Percentiles rank a stretch among this genome's conserved stretches.
Evolutionary conservation across 1,140 invertebrate species (phyloP).

Genomic region (Reticulitermes speratus): DNA sequence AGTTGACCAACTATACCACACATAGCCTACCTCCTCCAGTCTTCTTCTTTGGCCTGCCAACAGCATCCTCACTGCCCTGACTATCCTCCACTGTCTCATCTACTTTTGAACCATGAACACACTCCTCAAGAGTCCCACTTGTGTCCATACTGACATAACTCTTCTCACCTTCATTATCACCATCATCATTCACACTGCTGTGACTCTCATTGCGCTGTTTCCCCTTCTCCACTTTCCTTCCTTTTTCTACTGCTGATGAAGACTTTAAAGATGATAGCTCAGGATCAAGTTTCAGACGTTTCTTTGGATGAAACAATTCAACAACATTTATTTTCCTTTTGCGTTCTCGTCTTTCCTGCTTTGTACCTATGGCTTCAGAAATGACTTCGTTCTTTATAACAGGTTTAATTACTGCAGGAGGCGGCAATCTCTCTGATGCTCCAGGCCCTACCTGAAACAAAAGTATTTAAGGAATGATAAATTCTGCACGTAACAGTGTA

Average conservation of each 20-base stretch:
- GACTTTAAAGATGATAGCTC: background rate
- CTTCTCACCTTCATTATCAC: slow-evolving; percentile 6
- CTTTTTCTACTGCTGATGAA: background rate
- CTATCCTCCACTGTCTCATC: background rate
- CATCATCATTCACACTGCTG: background rate
- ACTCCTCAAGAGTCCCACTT: background rate
- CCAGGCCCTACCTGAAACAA: background rate
- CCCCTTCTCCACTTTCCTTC: background rate
- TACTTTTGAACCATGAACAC: background rate
- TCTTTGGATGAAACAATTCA: slow-evolving; percentile 59
- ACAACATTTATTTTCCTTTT: slow-evolving; percentile 70
- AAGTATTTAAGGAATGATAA: background rate
- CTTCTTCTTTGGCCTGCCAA: background rate
- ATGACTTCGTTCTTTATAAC: background rate
- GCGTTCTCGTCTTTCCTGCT: slow-evolving; percentile 66
- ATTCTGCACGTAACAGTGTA: too few relatives aligned
- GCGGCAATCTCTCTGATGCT: background rate
- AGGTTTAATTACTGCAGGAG: background rate
- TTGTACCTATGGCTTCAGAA: slow-evolving; percentile 47
- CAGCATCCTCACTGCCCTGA: background rate
- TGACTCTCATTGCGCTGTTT: background rate
- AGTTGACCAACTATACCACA: background rate
- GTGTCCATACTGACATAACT: background rate
- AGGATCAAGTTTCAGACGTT: background rate
- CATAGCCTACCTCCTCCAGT: background rate